Evolutionary conservation across 2,888 invertebrate genomes (phyloP).

Genomic region (Nezara viridula): DNA sequence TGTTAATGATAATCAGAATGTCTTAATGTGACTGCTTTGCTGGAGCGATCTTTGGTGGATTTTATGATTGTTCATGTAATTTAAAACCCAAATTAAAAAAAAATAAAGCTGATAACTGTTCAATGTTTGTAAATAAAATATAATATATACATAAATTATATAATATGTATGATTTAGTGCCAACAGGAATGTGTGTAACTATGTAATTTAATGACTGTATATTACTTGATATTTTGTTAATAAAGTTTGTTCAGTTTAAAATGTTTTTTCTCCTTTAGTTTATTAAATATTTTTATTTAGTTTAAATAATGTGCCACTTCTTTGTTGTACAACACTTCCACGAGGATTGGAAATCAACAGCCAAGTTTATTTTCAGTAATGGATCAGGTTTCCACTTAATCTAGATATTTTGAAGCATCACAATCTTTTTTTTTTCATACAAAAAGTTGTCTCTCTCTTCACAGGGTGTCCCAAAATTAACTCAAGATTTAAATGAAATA

Average conservation of each 20-base stretch:
- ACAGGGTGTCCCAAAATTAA: no score
- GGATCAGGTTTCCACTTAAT: no score
- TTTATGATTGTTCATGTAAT: slow-evolving; percentile 23
- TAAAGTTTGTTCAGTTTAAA: slow-evolving; percentile 55
- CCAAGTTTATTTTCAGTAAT: no score
- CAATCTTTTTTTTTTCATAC: no score
- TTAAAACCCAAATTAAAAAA: background rate
- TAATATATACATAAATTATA: slow-evolving; percentile 10
- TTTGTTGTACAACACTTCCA: no score
- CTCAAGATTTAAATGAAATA: no score
- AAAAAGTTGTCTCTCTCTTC: no score
- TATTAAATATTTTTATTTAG: background rate
- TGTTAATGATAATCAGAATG: background rate
- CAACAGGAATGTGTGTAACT: slow-evolving; percentile 57
- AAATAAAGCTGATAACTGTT: slow-evolving; percentile 50
- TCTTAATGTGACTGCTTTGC: background rate
- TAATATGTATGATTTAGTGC: slow-evolving; percentile 53
- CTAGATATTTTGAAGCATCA: no score
- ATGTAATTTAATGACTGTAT: slow-evolving; percentile 58
- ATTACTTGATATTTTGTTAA: slow-evolving; percentile 59
- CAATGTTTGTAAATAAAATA: slow-evolving; percentile 50
- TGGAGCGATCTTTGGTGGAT: background rate
- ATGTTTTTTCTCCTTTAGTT: background rate
- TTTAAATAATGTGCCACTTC: no score
- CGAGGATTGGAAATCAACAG: no score